Base-by-base conservation (phyloP, 2,797 vertebrate genomes). In the Phrynocephalus forsythii region DNA sequence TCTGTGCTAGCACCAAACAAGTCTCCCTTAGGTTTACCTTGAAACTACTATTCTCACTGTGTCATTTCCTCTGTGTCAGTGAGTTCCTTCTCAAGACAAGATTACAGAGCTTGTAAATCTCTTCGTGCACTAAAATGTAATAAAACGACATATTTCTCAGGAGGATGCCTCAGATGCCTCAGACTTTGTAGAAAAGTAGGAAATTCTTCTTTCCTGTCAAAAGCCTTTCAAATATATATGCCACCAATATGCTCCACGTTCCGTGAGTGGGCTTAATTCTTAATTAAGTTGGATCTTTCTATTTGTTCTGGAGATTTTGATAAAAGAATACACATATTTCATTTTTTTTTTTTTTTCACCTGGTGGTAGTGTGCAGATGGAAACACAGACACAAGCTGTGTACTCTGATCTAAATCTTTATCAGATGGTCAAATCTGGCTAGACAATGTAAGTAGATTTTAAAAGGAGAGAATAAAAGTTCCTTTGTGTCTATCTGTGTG, bases 231-330 rank as follows among this genome's bases (percentile, higher is more conserved):
- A 86, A 92, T 48, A 63, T 22, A 7, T 60, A 68, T 79, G 75
- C 79, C 86, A 90, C 87, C 87, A 88, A 87, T 87, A 89, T 89
- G 88, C 88, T 89, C 73, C 87, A 85, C 91, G 88, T 83, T 79
- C 80, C 48, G 52, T 6, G 87, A 89, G 82, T 91, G 82, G 91
- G 85, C 93, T 95, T 92, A 94, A 93, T 90, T 93, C 91, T 92
- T 93, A 91, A 90, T 94, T 94, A 94, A 95, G 87, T 85, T 91
- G 87, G 85, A 92, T 95, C 88, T 93, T 94, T 83, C 92, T 84
- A 56, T 93, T 92, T 80, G 82, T 91, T 91, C 85, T 67, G 86
- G 83, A 86, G 88, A 88, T 94, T 38, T 90, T 83, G 85, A 76
- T 91, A 92, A 85, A 89, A 84, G 91, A 94, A 90, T 92, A 92